Base-by-base conservation (phyloP, 30 jellyfish, hydroid and myxozoan species). In the Sanderia malayensis region DNA sequence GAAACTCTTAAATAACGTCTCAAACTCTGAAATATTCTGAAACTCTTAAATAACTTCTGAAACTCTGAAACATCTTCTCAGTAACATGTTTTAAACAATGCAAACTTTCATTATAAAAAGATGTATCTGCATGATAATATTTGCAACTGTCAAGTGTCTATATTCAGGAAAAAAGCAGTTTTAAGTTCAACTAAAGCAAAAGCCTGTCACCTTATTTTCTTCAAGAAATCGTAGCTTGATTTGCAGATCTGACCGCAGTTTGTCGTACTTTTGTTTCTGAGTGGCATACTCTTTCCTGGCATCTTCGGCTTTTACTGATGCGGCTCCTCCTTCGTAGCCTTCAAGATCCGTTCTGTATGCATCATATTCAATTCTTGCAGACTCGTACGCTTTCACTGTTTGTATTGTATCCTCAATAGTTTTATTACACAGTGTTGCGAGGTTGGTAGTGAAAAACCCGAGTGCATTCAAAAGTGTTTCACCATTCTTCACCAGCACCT, bases 201-300 rank as follows among this genome's bases (percentile, higher is more conserved):
- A n/a, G n/a, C n/a, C n/a, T n/a, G n/a, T n/a, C n/a, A 93, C 99
- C 96, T 93, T 93, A 76, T 93, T 93, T 61, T 93, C 99, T 63
- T 93, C 99, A 29, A 93, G 83, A 70, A 93, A 93, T 61, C 82
- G 87, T 87, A 93, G 78, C 46, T 93, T 93, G 31, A 93, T 75
- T 47, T 93, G 96, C 44, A 93, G 70, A 73, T 93, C 95, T 23
- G 83, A 67, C 31, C 99, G 85, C 17, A 93, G 52, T 67, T 76
- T 77, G 49, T 85, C 99, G 64, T 76, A 93, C 47, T 84, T 84
- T 19, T 85, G 95, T 61, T 76, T 93, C 80, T 93, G 99, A 25
- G 80, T 46, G 9, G 62, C 44, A 31, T 66, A 93, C 45, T 85
- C 88, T 60, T 76, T 78, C 80, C 91, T 74, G 24, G 96, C 99